Evolutionary conservation across 2,797 vertebrate species (phyloP), one percentile per base, ranked within the genome.

Genomic region (Neosilurus hyrtlii): DNA sequence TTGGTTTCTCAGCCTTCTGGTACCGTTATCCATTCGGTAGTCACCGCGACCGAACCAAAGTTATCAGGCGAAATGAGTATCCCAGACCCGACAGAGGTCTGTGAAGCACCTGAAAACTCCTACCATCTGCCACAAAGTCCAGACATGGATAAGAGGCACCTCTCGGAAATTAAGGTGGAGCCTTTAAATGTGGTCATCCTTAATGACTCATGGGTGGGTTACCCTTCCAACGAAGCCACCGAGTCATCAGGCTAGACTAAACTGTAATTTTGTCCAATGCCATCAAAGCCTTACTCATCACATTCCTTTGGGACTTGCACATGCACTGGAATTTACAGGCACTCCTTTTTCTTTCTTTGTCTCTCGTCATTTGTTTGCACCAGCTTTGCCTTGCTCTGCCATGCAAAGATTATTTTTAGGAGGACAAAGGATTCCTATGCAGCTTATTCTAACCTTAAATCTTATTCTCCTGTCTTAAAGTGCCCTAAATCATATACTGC

Each of bases 21-120:
- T 88, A 94, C 95, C 0, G 94, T 95, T 61, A 95, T 96, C 90
- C 94, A 95, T 16, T 96, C 95, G 0, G 95, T 96, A 56, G 95
- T 95, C 83, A 96, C 95, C 88, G 90, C 94, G 35, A 92, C 95
- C 16, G 95, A 96, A 89, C 87, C 90, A 1, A 95, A 95, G 72
- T 73, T 86, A 37, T 80, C 89, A 2, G 61, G 65, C 49, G 78
- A 75, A 16, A 66, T 78, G 24, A 30, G 54, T 43, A 51, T 78
- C 59, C 43, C 63, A 26, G 80, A 82, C 22, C 49, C n/a, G 62
- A 54, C 37, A 68, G 82, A 78, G 65, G 35, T 73, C n/a, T 24
- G 0, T 59, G 65, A 73, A 73, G 54, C 71, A 35, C 35, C 49
- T 20, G 49, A 8, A 20, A 16, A 63, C 66, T 66, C 61, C 68